Evolutionary conservation across 2,113 vertebrate species (phyloP).

Genomic region (Alethe castanea): DNA sequence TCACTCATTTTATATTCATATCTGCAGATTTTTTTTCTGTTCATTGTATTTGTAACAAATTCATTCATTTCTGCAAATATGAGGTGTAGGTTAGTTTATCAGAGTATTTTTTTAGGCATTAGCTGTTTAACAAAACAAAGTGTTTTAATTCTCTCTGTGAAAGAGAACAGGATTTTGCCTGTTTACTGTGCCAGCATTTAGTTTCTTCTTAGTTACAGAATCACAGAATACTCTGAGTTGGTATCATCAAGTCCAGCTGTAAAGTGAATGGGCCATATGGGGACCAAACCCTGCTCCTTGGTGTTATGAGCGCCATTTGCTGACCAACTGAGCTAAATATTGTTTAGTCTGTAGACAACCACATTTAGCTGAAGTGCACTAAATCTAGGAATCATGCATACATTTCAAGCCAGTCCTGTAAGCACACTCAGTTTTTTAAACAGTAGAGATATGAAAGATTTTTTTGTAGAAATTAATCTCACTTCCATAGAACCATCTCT

Average conservation of each 20-base stretch:
- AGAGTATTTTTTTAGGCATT: background rate
- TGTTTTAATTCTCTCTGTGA: background rate
- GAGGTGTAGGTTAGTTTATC: background rate
- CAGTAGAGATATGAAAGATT: background rate
- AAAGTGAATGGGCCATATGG: too few species aligned
- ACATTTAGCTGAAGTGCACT: background rate
- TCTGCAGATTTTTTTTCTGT: background rate
- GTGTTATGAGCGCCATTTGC: accelerated
- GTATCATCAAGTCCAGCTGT: background rate
- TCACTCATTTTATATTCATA: background rate
- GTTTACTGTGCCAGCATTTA: background rate
- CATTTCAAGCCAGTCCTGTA: background rate
- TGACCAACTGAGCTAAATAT: background rate
- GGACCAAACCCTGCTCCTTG: too few species aligned
- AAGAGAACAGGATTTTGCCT: background rate
- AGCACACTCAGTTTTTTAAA: background rate
- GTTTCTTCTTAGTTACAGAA: background rate
- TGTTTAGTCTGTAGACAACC: background rate
- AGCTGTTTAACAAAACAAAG: background rate
- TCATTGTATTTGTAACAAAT: background rate
- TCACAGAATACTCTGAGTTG: background rate
- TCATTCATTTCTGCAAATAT: background rate
- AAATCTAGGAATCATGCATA: background rate
- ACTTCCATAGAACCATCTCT: background rate
- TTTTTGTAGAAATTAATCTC: background rate